Evolutionary conservation across 2,888 invertebrate genomes (phyloP).

Genomic region (Chrysolina oricalcia): DNA sequence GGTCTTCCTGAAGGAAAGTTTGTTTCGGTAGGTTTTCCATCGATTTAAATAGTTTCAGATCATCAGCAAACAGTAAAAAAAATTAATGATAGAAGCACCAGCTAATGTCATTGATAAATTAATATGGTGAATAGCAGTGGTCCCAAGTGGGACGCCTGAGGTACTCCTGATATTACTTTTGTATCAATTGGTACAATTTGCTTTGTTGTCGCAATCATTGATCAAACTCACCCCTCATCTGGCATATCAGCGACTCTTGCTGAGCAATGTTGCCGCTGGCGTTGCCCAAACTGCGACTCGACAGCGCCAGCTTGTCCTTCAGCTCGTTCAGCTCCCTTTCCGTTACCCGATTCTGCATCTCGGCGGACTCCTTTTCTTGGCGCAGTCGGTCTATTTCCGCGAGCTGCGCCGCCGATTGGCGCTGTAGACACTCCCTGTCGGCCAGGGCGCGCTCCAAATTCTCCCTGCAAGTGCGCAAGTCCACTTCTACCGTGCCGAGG

Average conservation of each 20-base stretch:
- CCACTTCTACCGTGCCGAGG: conserved; percentile 78
- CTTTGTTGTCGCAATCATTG: too few species aligned
- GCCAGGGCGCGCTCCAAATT: conserved; percentile 77
- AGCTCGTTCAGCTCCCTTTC: conserved; percentile 83
- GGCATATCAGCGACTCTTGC: conserved; percentile 80
- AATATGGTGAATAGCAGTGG: too few species aligned
- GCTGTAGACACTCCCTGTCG: conserved; percentile 84
- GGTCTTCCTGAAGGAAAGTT: too few species aligned
- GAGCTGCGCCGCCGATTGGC: conserved; percentile 82
- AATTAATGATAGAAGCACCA: too few species aligned
- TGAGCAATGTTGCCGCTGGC: conserved; percentile 81
- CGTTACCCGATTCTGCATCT: conserved; percentile 81
- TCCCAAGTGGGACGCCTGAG: too few species aligned
- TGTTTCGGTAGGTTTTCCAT: too few species aligned
- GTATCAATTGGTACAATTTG: too few species aligned
- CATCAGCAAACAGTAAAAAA: too few species aligned
- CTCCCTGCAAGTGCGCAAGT: conserved; percentile 79
- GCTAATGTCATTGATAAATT: too few species aligned
- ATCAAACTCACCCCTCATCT: conserved; percentile 76
- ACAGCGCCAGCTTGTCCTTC: conserved; percentile 79
- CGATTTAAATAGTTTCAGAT: too few species aligned
- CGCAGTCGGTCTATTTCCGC: conserved; percentile 82
- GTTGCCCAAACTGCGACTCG: conserved; percentile 79
- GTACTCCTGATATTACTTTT: too few species aligned
- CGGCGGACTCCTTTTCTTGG: conserved; percentile 85